phyloP scores from a whole-genome alignment of 2,797 vertebrate species.

The Eulemur coronatus region DNA sequence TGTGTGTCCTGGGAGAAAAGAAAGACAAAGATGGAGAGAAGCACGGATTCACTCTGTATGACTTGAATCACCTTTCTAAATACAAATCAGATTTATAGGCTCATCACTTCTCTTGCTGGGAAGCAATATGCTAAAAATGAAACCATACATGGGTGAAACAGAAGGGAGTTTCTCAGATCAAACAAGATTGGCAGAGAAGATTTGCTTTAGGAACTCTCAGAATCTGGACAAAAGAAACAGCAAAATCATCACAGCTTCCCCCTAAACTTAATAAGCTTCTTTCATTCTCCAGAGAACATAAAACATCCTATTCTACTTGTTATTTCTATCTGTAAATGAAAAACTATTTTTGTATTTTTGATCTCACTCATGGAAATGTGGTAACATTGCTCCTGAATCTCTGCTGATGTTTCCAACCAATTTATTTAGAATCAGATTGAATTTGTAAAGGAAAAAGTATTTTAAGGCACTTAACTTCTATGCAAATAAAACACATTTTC shows the following conservation, averaged over 20 bases:
- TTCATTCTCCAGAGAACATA: slow-evolving; percentile 62
- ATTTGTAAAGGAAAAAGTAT: slow-evolving; percentile 61
- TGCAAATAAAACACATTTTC: slow-evolving; percentile 48
- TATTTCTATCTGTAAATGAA: slow-evolving; percentile 68
- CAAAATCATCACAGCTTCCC: slow-evolving; percentile 65
- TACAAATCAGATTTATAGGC: slow-evolving; percentile 76
- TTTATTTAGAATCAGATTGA: slow-evolving; percentile 56
- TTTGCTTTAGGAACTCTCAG: slow-evolving; percentile 73
- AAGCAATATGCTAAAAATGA: slow-evolving; percentile 74
- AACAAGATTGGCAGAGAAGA: slow-evolving; percentile 78
- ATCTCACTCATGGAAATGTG: slow-evolving; percentile 54
- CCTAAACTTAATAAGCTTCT: slow-evolving; percentile 73
- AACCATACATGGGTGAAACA: slow-evolving; percentile 6
- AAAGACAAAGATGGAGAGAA: slow-evolving; percentile 39
- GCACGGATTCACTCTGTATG: neutral
- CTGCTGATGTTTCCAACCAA: slow-evolving; percentile 61
- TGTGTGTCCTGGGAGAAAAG: slow-evolving; percentile 32
- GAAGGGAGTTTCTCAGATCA: slow-evolving; percentile 66
- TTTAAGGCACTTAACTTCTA: slow-evolving; percentile 54
- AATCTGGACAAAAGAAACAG: slow-evolving; percentile 76
- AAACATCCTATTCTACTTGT: slow-evolving; percentile 67
- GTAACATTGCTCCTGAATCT: slow-evolving; percentile 48
- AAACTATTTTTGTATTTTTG: slow-evolving; percentile 68
- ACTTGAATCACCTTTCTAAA: slow-evolving; percentile 40
- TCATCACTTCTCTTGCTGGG: slow-evolving; percentile 73